Percentiles rank a stretch among this genome's conserved stretches.
These are phyloP conservation scores for Hippopotamyrus pictus DNA, from an alignment of 2,797 vertebrate genomes.

Conservation along the genomic window DNA sequence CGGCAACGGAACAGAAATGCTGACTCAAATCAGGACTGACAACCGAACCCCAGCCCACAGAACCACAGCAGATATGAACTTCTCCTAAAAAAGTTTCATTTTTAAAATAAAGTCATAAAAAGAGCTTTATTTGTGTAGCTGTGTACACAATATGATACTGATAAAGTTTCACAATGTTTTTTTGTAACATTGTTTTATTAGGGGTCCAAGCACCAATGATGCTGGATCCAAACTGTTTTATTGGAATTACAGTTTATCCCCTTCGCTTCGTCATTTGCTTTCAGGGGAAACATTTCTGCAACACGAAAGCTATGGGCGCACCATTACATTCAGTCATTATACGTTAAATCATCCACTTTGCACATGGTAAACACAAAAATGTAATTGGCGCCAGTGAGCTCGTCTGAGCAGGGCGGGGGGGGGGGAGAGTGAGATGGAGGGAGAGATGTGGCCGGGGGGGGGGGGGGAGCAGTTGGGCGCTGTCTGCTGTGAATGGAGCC, in stretches of 20 bases:
- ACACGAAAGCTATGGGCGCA: background rate
- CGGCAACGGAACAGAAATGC: background rate
- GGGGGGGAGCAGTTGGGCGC: background rate
- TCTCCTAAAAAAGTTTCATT: background rate
- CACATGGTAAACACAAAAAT: background rate
- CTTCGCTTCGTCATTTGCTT: background rate
- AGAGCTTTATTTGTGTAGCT: background rate
- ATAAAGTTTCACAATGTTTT: background rate
- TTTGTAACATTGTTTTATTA: background rate
- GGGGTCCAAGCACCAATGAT: background rate
- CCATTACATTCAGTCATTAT: background rate
- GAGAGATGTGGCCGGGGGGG: background rate
- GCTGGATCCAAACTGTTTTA: background rate
- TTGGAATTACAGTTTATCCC: background rate
- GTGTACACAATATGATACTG: background rate
- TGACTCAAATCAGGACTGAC: background rate
- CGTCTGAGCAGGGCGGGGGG: background rate
- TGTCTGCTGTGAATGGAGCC: slow-evolving; percentile 27
- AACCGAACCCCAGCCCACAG: background rate
- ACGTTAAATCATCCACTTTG: background rate
- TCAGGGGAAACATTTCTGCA: background rate
- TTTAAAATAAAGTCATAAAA: background rate
- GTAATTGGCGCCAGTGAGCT: background rate
- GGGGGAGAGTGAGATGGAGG: slow-evolving; percentile 1
- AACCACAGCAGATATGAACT: background rate